Evolutionary conservation across 2,113 vertebrate species (phyloP), one percentile per base, ranked within the genome.

Genomic region (Glaucomys volans): DNA sequence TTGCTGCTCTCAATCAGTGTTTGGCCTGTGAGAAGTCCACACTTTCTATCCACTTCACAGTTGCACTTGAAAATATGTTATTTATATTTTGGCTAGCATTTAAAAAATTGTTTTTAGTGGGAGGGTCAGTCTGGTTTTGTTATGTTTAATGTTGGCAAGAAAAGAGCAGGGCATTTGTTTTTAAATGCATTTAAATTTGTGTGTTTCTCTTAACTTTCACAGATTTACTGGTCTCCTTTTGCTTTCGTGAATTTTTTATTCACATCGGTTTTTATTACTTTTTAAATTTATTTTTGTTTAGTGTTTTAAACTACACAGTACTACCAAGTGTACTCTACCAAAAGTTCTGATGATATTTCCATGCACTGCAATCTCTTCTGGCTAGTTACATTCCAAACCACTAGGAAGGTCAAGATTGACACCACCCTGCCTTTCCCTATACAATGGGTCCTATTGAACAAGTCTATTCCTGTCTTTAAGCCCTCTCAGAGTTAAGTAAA

Each of bases 1-100:
- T 62, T 95, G 4, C 82, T 91, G 12, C 28, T 92, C 4, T 94
- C 37, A 71, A 5, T 80, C 44, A 50, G 24, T n/a, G 8, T 75
- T 84, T 90, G 26, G n/a, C 32, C 28, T 44, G n/a, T 72, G 76
- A 95, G 67, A 77, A 97, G 37, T 35, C 50, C 28, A 72, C 17
- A 75, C 32, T 71, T 72, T 67, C 71, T 72, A n/a, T 76, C 22
- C 35, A 77, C 44, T 74, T 74, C 72, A 50, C 62, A 18, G 22
- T 94, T 82, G 9, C 35, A 52, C 28, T 59, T 47, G 52, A 90
- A 95, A 93, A 90, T 32, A 95, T 62, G 13, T 83, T 89, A 87
- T 91, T 96, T 89, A 47, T 94, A 95, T 90, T 93, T 96, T 97
- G 76, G 5, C 22, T 94, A 93, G 44, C 35, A 92, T 92, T 95